Percentiles rank a stretch among this genome's conserved stretches.
Conservation (phyloP, 2,888 invertebrate genomes). For the Hirtodrosophila histrioides region DNA sequence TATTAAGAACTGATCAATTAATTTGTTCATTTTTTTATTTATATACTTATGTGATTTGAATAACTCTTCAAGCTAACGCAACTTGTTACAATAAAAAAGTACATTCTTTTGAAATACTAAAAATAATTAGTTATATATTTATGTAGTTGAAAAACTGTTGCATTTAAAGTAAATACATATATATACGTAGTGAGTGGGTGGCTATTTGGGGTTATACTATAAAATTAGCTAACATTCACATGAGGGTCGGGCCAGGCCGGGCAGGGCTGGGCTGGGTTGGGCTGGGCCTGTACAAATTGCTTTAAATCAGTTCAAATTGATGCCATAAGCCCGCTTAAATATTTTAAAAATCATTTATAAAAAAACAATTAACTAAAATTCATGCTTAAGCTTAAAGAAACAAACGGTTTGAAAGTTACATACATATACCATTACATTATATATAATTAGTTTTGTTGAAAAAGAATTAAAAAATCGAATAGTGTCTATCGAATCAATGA, state of each 20-base stretch:
- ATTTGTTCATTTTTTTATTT: slow-evolving; percentile 46
- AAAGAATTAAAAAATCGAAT: slow-evolving; percentile 56
- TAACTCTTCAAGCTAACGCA: slow-evolving; percentile 74
- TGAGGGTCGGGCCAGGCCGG: slow-evolving; percentile 47
- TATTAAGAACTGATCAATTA: slow-evolving; percentile 58
- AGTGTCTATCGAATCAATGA: slow-evolving; percentile 41
- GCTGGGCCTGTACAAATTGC: slow-evolving; percentile 41
- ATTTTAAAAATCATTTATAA: slow-evolving; percentile 56
- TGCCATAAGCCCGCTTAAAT: slow-evolving; percentile 53
- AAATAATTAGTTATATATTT: slow-evolving; percentile 38
- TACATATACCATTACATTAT: slow-evolving; percentile 61
- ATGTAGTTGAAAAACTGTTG: slow-evolving; percentile 46
- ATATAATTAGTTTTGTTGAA: slow-evolving; percentile 60
- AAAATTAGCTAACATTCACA: slow-evolving; percentile 78
- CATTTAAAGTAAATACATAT: slow-evolving; percentile 54
- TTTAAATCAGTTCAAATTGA: slow-evolving; percentile 55
- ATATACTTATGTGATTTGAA: slow-evolving; percentile 51
- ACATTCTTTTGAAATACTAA: slow-evolving; percentile 56
- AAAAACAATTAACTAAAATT: slow-evolving; percentile 78
- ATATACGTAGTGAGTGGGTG: slow-evolving; percentile 38
- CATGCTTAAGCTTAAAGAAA: slow-evolving; percentile 73
- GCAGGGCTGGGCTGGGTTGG: slow-evolving; percentile 50
- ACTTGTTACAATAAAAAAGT: slow-evolving; percentile 60
- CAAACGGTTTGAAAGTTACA: slow-evolving; percentile 63
- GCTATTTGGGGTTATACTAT: slow-evolving; percentile 45